Conservation (phyloP, 2,888 invertebrate genomes). For the Eustalomyia histrio region DNA sequence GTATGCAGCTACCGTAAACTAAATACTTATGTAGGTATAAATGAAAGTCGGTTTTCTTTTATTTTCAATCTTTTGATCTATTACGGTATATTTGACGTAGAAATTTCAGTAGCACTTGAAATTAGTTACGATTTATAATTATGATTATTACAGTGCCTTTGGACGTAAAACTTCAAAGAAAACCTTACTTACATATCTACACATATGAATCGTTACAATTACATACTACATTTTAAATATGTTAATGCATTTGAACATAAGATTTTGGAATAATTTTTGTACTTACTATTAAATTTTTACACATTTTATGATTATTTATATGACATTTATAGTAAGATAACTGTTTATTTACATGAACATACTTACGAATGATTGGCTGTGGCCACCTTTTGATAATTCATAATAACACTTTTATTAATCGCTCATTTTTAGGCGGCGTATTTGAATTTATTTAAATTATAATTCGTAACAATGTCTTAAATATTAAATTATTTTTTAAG, state of each 20-base stretch:
- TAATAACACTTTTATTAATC: background rate
- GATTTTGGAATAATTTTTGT: background rate
- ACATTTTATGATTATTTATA: conserved; percentile 60
- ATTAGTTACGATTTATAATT: conserved; percentile 53
- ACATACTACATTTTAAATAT: conserved; percentile 34
- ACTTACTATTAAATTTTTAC: background rate
- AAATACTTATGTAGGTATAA: conserved; percentile 11
- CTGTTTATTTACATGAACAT: conserved; percentile 30
- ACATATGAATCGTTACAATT: conserved; percentile 38
- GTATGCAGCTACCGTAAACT: conserved; percentile 36
- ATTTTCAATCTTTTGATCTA: conserved; percentile 44
- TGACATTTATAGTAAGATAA: conserved; percentile 36
- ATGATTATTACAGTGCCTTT: conserved; percentile 11
- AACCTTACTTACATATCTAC: background rate
- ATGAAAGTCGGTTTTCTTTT: background rate
- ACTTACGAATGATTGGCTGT: conserved; percentile 53
- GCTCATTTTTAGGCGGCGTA: background rate
- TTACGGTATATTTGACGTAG: conserved; percentile 19
- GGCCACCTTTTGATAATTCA: conserved; percentile 41
- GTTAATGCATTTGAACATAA: background rate
- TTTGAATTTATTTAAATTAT: conserved; percentile 7
- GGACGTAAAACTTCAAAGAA: conserved; percentile 12
- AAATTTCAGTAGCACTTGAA: conserved; percentile 59
- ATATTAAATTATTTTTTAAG: background rate
- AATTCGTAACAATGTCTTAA: background rate